Evolutionary conservation across 2,113 vertebrate genomes (phyloP).

Genomic region (Trochalopteron elliotii): DNA sequence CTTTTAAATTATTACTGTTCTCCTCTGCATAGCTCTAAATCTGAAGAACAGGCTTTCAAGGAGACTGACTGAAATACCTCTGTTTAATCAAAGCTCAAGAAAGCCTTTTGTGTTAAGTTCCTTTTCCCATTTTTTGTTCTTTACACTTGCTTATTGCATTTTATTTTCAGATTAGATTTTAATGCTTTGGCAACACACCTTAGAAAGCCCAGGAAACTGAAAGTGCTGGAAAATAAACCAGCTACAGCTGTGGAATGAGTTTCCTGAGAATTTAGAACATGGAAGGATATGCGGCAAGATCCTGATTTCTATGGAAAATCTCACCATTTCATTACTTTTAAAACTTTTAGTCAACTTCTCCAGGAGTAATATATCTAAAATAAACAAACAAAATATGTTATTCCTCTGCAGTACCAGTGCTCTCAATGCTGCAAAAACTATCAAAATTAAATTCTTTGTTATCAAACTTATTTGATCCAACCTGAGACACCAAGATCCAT

Average conservation of each 20-base stretch:
- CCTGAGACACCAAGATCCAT: neutral
- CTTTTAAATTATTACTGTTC: neutral
- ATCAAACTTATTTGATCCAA: neutral
- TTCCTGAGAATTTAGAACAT: neutral
- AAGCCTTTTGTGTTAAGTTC: neutral
- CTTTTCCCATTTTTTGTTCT: neutral
- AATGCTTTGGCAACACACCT: neutral
- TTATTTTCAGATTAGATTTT: neutral
- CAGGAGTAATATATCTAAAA: neutral
- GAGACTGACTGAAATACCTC: neutral
- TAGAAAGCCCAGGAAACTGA: neutral
- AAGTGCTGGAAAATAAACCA: constrained; percentile 26
- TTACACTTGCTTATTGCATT: neutral
- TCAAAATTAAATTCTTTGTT: neutral
- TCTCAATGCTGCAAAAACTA: neutral
- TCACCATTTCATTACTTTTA: neutral
- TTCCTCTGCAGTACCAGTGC: neutral
- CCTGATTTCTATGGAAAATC: neutral
- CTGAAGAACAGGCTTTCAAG: neutral
- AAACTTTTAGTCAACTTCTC: neutral
- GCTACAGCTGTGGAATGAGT: neutral
- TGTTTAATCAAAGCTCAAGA: neutral
- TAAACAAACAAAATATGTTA: neutral
- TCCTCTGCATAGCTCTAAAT: neutral
- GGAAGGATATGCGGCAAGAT: neutral